A percentile compares a stretch with the other conserved stretches of the same genome.
Conservation (phyloP, 2,113 vertebrate genomes). For the mouse (Mus musculus) region GRCm39 chr2:50910001-50910500, state of each 20-base stretch:
- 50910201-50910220: neutral
- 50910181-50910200: neutral
- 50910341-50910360: neutral
- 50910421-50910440: neutral
- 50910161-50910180: no score
- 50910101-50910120: no score
- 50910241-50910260: neutral
- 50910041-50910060: no score
- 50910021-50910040: no score
- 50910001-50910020: no score
- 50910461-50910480: conserved; percentile 45
- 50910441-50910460: conserved; percentile 27
- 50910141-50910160: no score
- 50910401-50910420: neutral
- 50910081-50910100: no score
- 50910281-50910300: neutral
- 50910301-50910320: neutral
- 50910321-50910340: neutral
- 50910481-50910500: conserved; percentile 16
- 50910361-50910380: neutral
- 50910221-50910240: neutral
- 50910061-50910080: no score
- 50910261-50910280: neutral
- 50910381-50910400: neutral
- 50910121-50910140: no score